A percentile compares a stretch with the other conserved stretches of the same genome.
Conservation (phyloP, 2,113 vertebrate species). For the Cololabis saira region DNA sequence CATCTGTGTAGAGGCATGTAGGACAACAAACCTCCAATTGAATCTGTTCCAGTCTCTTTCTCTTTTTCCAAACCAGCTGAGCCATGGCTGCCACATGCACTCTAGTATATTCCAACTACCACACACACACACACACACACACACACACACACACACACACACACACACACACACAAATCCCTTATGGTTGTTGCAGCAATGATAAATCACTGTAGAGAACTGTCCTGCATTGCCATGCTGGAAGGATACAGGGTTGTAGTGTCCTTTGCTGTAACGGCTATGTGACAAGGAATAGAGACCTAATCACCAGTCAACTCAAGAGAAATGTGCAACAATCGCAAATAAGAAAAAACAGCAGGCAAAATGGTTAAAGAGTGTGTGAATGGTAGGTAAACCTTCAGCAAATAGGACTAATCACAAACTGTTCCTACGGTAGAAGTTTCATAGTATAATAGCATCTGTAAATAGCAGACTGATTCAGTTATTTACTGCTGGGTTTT, state of each 20-base stretch:
- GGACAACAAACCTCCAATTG: constrained; percentile 74
- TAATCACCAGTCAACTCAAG: constrained; percentile 9
- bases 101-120: neutral
- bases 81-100: constrained; percentile 65
- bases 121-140: too few species aligned
- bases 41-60: constrained; percentile 71
- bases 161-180: constrained; percentile 47
- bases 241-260: constrained; percentile 34
- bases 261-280: constrained; percentile 18
- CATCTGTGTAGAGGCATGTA: constrained; percentile 54
- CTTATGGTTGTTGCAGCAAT: constrained; percentile 57
- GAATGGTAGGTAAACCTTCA: neutral
- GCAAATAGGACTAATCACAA: too few species aligned
- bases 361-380: neutral
- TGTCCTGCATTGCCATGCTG: constrained; percentile 27
- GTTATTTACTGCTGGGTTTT: too few species aligned
- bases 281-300: constrained; percentile 16
- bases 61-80: constrained; percentile 70
- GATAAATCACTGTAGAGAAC: constrained; percentile 68
- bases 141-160: too few species aligned
- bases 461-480: too few species aligned
- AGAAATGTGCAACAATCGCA: constrained; percentile 14
- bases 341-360: constrained; percentile 6
- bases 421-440: too few species aligned
- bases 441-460: too few species aligned